These are phyloP conservation scores for Tanaodytes sp. DNA, from an alignment of 2,888 invertebrate genomes.

Conservation along the genomic window DNA sequence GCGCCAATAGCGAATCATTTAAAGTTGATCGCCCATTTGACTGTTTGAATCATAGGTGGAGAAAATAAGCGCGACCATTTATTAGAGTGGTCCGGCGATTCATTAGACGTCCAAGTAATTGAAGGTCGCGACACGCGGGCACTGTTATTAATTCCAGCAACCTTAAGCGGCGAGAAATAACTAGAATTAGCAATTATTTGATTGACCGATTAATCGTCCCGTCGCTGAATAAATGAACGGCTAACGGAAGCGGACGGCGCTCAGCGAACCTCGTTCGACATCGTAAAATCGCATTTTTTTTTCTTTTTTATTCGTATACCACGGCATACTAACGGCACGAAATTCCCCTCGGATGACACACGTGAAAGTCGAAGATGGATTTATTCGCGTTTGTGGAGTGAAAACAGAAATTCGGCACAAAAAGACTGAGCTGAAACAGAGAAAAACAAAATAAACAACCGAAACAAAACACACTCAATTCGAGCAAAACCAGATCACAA, in stretches of 20 bases:
- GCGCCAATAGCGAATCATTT: too few relatives aligned
- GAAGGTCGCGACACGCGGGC: slow-evolving; percentile 17
- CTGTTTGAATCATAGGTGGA: too few relatives aligned
- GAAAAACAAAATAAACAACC: too few relatives aligned
- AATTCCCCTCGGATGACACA: slow-evolving; percentile 9
- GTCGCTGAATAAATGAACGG: slow-evolving; percentile 17
- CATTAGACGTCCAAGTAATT: slow-evolving; percentile 9
- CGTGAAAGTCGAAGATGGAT: slow-evolving; percentile 14
- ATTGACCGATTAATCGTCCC: slow-evolving; percentile 29
- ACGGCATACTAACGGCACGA: slow-evolving; percentile 3
- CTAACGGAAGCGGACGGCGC: slow-evolving; percentile 18
- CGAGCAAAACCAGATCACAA: too few relatives aligned
- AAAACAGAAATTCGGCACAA: too few relatives aligned
- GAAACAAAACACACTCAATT: too few relatives aligned
- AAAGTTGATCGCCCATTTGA: too few relatives aligned
- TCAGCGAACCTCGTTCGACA: slow-evolving; percentile 19
- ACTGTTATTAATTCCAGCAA: slow-evolving; percentile 4
- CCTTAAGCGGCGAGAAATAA: slow-evolving; percentile 13
- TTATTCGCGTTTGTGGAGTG: too few relatives aligned
- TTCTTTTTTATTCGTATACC: too few relatives aligned
- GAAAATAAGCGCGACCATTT: background rate
- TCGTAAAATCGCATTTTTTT: slow-evolving; percentile 14
- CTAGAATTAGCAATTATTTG: slow-evolving; percentile 22
- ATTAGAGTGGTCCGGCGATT: too few relatives aligned
- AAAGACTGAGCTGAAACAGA: too few relatives aligned